Conservation (phyloP, 2,888 invertebrate genomes). For the Dynastes grantii region DNA sequence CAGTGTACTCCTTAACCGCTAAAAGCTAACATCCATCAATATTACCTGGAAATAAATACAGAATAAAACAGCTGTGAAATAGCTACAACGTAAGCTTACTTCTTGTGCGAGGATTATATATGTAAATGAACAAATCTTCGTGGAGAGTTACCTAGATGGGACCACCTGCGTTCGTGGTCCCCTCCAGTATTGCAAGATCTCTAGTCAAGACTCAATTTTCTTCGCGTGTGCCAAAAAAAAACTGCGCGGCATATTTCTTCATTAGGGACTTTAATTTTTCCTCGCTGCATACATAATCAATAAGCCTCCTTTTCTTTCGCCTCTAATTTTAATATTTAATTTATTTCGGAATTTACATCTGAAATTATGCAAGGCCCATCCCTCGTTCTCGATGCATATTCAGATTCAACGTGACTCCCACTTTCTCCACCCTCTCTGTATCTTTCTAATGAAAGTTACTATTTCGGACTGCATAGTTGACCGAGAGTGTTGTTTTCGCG, state of each 20-base stretch:
- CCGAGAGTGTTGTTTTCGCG: constrained; percentile 32
- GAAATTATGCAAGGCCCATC: constrained; percentile 70
- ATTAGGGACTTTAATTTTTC: constrained; percentile 72
- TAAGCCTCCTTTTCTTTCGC: constrained; percentile 67
- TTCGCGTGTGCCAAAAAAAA: constrained; percentile 64
- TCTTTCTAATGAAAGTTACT: constrained; percentile 53
- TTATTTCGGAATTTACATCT: constrained; percentile 72
- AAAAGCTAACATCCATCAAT: background rate
- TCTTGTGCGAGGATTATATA: constrained; percentile 61
- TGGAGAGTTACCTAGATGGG: constrained; percentile 54
- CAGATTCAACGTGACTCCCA: constrained; percentile 57
- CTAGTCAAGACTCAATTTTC: constrained; percentile 64
- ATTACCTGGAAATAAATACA: background rate
- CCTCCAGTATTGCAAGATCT: constrained; percentile 48
- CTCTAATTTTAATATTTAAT: constrained; percentile 73
- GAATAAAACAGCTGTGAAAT: background rate
- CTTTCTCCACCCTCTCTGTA: constrained; percentile 51
- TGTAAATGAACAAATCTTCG: constrained; percentile 65
- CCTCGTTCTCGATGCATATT: constrained; percentile 66
- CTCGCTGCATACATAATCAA: constrained; percentile 72
- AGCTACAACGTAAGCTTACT: constrained; percentile 10
- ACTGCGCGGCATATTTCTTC: constrained; percentile 69
- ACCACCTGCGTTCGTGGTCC: constrained; percentile 58
- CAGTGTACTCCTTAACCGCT: background rate
- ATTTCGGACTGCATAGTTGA: constrained; percentile 14